A percentile compares a stretch with the other conserved stretches of the same genome.
Conservation (phyloP, 2,113 vertebrate species). For the Notothenia rossii region DNA sequence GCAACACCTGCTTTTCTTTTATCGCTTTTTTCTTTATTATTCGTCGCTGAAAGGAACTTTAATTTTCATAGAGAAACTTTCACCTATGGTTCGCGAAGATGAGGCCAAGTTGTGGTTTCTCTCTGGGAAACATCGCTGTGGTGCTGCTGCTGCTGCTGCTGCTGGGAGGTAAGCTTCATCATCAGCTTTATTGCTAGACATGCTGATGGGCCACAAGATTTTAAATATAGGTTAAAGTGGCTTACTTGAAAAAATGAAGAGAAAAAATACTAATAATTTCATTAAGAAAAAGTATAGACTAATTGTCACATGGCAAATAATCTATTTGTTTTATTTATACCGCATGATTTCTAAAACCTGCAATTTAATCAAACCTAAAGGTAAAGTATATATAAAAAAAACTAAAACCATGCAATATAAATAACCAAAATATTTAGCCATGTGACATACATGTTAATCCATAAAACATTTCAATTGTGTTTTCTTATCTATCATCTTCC, state of each 20-base stretch:
- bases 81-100: constrained; percentile 84
- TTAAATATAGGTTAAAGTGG: not conserved
- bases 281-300: not conserved
- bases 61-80: constrained; percentile 71
- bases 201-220: not conserved
- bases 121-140: constrained; percentile 73
- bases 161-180: constrained; percentile 78
- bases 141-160: constrained; percentile 66
- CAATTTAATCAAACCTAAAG: too few species aligned
- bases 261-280: not conserved
- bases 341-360: too few species aligned
- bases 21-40: not conserved
- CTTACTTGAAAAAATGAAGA: not conserved
- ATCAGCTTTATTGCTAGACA: not conserved
- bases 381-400: too few species aligned
- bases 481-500: not conserved
- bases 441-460: too few species aligned
- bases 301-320: not conserved
- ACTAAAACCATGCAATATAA: too few species aligned
- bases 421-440: too few species aligned
- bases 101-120: constrained; percentile 80
- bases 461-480: not conserved
- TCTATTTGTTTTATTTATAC: too few species aligned
- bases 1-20: not conserved
- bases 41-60: constrained; percentile 17